Evolutionary conservation across 2,888 invertebrate genomes (phyloP), one percentile per base, ranked within the genome.

Genomic region (Adela reaumurella): DNA sequence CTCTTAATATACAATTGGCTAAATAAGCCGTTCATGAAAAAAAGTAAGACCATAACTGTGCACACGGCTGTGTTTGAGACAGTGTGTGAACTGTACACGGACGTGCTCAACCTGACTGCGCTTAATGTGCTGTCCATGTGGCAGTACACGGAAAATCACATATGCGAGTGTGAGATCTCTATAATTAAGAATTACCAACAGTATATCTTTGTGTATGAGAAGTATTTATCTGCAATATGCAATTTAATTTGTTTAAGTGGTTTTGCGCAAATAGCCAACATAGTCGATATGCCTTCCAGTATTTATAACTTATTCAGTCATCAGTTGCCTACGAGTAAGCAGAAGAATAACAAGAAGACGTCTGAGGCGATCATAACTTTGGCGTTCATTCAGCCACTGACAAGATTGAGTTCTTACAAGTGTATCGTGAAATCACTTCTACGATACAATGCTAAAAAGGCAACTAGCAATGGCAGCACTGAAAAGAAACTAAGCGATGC

Each of bases 231-330:
- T 67, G 82, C 84, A 57, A 79, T 89, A 63, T 88, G 89, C 67
- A 87, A 89, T 79, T 81, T 89, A 53, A 85, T 86, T 60, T 86
- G 88, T 56, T 78, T 89, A 53, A 84, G 86, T 60, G 90, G 89
- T 29, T 88, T 89, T 60, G 62, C 74, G 43, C 83, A 86, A 57
- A 85, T 89, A 49, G 82, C 85, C 53, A 82, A 79, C 64, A 62
- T 84, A 47, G 74, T 89, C 51, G 86, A 87, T 59, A 74, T 85
- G 46, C 82, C 84, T 18, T 74, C 77, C 54, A 70, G 70, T 63
- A 62, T 85, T 57, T 76, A 77, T 59, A 78, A 78, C 61, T 70
- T 82, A 56, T 84, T 84, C 62, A 74, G 74, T 55, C 81, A 83
- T 59, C 81, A 81, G 58, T 65, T 83, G 35, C 83, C 83, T 46